Conservation (phyloP, 1,140 invertebrate species). For the Eciton burchellii region DNA sequence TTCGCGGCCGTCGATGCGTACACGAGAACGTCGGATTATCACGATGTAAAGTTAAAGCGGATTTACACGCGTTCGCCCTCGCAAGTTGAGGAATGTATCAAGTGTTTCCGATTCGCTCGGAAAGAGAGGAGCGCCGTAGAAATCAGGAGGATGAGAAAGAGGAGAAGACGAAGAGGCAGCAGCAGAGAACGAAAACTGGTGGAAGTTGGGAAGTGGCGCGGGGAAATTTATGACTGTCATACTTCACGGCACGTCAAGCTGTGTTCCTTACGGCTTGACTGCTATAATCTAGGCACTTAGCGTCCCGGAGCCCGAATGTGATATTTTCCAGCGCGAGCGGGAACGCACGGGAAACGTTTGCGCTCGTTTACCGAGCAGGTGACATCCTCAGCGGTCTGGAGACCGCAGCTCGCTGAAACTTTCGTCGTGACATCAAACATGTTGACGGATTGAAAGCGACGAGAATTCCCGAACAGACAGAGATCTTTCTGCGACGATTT, state of each 20-base stretch:
- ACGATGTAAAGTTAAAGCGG: conserved; percentile 44
- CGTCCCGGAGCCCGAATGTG: conserved; percentile 68
- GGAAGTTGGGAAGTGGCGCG: conserved; percentile 52
- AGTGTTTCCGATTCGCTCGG: conserved; percentile 47
- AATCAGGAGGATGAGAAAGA: neutral
- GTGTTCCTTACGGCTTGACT: conserved; percentile 60
- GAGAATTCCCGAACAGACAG: neutral
- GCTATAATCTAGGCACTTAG: conserved; percentile 79
- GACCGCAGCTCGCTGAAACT: neutral
- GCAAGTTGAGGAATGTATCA: conserved; percentile 48
- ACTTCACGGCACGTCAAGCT: conserved; percentile 72
- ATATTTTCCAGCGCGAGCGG: conserved; percentile 56
- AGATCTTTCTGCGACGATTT: neutral
- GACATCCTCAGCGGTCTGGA: conserved; percentile 2
- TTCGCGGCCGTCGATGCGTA: neutral
- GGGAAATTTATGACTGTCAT: conserved; percentile 78
- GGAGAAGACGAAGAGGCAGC: neutral
- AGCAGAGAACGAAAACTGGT: conserved; percentile 28
- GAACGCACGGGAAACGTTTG: conserved; percentile 8
- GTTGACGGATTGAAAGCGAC: neutral
- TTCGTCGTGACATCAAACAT: neutral
- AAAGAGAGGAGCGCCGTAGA: conserved; percentile 5
- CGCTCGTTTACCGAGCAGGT: neutral
- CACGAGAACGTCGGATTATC: conserved; percentile 28
- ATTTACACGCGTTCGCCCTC: conserved; percentile 6